Evolutionary conservation across 2,797 vertebrate genomes (phyloP), one percentile per base, ranked within the genome.

Genomic region (Bryconaethiops microstoma): DNA sequence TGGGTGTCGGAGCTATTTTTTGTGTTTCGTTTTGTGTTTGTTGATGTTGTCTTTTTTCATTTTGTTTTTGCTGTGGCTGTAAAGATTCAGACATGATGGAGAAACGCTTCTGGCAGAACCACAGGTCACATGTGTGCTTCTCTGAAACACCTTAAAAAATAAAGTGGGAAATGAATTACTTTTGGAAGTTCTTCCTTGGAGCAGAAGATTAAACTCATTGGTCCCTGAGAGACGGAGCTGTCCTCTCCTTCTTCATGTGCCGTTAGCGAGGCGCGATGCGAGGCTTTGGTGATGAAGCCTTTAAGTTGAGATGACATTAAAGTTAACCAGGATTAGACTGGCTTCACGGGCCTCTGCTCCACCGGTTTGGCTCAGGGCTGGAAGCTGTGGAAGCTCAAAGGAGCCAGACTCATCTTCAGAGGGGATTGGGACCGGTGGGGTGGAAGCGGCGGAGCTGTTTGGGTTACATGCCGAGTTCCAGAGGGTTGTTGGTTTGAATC

Each of bases 221-320:
- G 63, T 74, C 54, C 75, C 62, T 65, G 35, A 4, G 75, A 84
- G 68, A 62, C 7, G 0, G 48, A 40, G 65, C 57, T 50, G 23
- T 16, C 40, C n/a, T 63, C 64, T 74, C 29, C 48, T 39, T n/a
- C 67, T 63, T 83, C 74, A 23, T 77, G 69, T 40, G 4, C 48
- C 65, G 77, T 69, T 82, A 55, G 77, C 25, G 73, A 86, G 78
- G 55, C 74, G 19, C 35, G 79, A 45, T 48, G 64, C 81, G 78
- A 65, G 67, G 50, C 68, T 69, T 78, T 84, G 74, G 83, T 86
- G 79, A 79, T 86, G 64, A 65, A 82, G 76, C 74, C 83, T 89
- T 88, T 90, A 89, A 90, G 83, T 86, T 83, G 75, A 87, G 87
- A 92, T 90, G 74, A 85, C 83, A 81, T 87, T 85, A 81, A 77